Evolutionary conservation across 2,888 invertebrate genomes (phyloP), one percentile per base, ranked within the genome.

Genomic region (Tubulanus polymorphus): DNA sequence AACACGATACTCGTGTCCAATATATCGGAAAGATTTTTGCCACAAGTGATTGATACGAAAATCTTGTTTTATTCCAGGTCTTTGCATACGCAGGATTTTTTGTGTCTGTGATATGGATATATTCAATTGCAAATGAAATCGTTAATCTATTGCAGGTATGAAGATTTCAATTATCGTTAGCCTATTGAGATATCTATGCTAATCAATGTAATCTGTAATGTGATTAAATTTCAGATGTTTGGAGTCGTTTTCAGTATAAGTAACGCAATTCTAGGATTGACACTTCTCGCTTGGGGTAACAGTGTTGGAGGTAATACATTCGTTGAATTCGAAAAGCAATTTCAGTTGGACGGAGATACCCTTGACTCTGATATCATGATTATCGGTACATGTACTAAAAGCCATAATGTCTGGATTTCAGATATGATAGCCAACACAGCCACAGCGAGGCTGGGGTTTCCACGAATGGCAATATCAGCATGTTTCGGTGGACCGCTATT

Each of bases 401-500:
- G 12, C 12, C 35, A 12, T 12, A 10, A 12, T 30, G 18, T 51
- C n/a, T n/a, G n/a, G n/a, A 25, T 67, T 69, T 27, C 71, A 84
- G 85, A 86, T 78, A 73, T 85, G 53, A 82, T 87, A 60, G 81
- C 87, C 1, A 84, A 86, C 70, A 70, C 84, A 0, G 74, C 84
- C 5, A 81, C 87, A 65, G 86, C 87, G 0, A 76, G 79, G 51
- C 83, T 83, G 64, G 87, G 87, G 1, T 85, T 82, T 69, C 84
- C 86, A 0, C 79, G 83, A 56, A 87, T 87, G 85, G 87, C 85
- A 1, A 84, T 84, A 66, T 83, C 86, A 0, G 87, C 87, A 0
- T 87, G 86, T 57, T 85, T 85, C 70, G 87, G 87, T 20, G 86
- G 87, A 5, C 87, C 87, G 1, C 77, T 87, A 55, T 85, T 87